phyloP scores from a whole-genome alignment of 2,113 vertebrate species.

The Cisticola juncidis region DNA sequence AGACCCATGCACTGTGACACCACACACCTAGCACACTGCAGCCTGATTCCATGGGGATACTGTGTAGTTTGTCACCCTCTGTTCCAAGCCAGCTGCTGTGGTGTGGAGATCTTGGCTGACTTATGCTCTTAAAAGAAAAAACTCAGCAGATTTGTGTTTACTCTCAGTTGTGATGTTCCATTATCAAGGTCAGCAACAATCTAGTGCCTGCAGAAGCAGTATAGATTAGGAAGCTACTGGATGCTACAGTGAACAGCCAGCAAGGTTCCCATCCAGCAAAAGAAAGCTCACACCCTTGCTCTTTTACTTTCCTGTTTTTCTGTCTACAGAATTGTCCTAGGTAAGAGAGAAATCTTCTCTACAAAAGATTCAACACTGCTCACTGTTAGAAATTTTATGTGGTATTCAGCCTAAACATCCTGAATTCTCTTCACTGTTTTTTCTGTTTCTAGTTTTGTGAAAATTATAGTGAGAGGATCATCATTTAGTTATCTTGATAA shows the following conservation, averaged over 20 bases:
- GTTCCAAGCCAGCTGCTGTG: not conserved
- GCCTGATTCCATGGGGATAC: not conserved
- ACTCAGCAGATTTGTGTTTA: not conserved
- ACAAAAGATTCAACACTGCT: not conserved
- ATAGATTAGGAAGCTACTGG: not conserved
- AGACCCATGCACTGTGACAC: not conserved
- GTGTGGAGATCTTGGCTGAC: not conserved
- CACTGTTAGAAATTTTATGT: not conserved
- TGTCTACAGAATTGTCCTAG: not conserved
- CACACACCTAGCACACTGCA: not conserved
- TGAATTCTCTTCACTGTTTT: not conserved
- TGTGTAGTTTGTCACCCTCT: not conserved
- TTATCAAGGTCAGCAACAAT: not conserved
- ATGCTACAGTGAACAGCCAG: not conserved
- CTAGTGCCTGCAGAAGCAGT: not conserved
- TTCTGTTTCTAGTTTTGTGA: not conserved
- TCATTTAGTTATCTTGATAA: not conserved
- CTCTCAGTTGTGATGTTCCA: not conserved
- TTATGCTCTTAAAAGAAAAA: not conserved
- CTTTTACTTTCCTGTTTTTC: not conserved
- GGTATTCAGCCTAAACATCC: not conserved
- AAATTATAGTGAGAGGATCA: not conserved
- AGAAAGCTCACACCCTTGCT: not conserved
- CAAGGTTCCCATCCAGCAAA: not conserved
- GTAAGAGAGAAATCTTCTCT: not conserved